phyloP scores from a whole-genome alignment of 37 sponge, comb jelly and placozoan genomes.

The Agelas oroides region DNA sequence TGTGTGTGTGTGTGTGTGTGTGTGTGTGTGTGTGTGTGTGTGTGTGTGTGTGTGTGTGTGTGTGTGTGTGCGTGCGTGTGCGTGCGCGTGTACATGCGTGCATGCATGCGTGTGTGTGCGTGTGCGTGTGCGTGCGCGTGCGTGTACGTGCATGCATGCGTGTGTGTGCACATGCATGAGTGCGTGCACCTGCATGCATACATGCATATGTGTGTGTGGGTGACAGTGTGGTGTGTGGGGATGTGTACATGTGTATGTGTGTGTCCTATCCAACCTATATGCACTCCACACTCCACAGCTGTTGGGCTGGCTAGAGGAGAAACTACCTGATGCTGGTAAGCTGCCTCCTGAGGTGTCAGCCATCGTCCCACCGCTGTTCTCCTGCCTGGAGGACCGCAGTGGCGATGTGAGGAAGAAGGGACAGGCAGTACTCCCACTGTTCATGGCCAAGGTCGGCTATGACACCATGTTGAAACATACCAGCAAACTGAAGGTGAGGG shows the following conservation, averaged over 20 bases:
- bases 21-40: too few relatives aligned
- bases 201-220: neutral
- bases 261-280: too few relatives aligned
- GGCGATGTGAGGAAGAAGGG: constrained; percentile 86
- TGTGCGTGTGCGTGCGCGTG: neutral
- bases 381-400: constrained; percentile 84
- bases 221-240: neutral
- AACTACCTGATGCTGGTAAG: constrained; percentile 63
- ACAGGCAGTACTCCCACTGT: constrained; percentile 61
- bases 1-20: too few relatives aligned
- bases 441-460: constrained; percentile 82
- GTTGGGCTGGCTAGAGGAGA: constrained; percentile 83
- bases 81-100: too few relatives aligned
- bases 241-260: too few relatives aligned
- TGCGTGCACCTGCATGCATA: too few relatives aligned
- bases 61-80: neutral
- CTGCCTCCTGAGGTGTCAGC: constrained; percentile 66
- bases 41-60: neutral
- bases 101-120: neutral
- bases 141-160: too few relatives aligned
- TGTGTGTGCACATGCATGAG: too few relatives aligned
- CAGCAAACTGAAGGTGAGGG: constrained; percentile 52
- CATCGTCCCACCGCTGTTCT: constrained; percentile 61
- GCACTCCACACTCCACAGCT: constrained; percentile 31
- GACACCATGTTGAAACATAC: constrained; percentile 66